Evolutionary conservation across 2,797 vertebrate genomes (phyloP).

Genomic region (Limnodromus scolopaceus): DNA sequence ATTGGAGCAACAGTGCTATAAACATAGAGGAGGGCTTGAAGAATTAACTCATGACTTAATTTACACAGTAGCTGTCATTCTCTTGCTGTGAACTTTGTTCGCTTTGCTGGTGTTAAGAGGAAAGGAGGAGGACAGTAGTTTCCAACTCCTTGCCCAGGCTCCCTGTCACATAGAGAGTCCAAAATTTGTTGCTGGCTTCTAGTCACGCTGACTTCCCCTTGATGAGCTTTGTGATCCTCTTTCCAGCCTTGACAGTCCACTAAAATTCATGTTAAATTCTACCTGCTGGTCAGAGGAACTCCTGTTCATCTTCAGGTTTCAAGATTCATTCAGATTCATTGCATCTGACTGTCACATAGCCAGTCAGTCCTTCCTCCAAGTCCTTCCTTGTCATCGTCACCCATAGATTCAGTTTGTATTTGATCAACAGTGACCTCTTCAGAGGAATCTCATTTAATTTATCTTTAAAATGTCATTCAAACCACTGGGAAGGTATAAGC

Average conservation of each 20-base stretch:
- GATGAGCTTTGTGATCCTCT: not conserved
- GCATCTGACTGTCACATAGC: not conserved
- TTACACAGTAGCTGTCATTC: not conserved
- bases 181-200: not conserved
- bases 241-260: not conserved
- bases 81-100: not conserved
- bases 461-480: not conserved
- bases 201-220: not conserved
- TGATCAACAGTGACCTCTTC: not conserved
- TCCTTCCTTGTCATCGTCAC: not conserved
- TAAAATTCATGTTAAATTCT: not conserved
- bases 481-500: not conserved
- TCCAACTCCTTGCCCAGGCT: not conserved
- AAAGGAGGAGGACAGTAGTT: not conserved
- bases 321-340: not conserved
- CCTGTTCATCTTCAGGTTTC: not conserved
- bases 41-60: not conserved
- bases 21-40: not conserved
- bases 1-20: accelerated
- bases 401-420: not conserved
- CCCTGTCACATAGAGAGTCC: not conserved
- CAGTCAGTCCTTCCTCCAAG: not conserved
- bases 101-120: not conserved
- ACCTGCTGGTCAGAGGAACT: not conserved
- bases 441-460: not conserved